Evolutionary conservation across 2,888 invertebrate species (phyloP).

Genomic region (Epirrhoe alternata): DNA sequence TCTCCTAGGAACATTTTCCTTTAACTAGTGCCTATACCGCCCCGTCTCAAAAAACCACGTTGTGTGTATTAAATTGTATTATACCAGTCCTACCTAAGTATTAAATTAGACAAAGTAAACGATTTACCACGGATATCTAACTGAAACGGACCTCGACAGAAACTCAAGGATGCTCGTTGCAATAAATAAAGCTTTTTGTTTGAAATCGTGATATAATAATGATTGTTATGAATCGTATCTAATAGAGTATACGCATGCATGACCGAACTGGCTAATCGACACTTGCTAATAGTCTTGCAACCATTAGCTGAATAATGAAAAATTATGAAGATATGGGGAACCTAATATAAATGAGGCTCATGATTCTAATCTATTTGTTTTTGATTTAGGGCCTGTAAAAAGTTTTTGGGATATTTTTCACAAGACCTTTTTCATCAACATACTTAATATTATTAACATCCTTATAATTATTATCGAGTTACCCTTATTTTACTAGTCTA

Average conservation of each 20-base stretch:
- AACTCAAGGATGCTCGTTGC: neutral
- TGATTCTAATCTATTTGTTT: no score
- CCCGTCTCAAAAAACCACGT: no score
- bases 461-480: neutral
- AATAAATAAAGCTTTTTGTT: conserved; percentile 5
- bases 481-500: neutral
- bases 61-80: no score
- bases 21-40: no score
- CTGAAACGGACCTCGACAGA: neutral
- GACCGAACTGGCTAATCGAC: neutral
- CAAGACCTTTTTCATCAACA: no score
- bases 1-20: no score
- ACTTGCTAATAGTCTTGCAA: neutral
- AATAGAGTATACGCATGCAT: neutral
- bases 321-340: no score
- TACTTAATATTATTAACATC: neutral
- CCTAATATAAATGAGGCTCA: no score
- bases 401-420: no score
- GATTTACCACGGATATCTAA: neutral
- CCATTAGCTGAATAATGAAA: no score
- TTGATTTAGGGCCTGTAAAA: no score
- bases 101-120: neutral
- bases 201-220: neutral
- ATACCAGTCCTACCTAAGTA: no score
- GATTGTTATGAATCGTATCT: neutral